A percentile compares a stretch with the other conserved stretches of the same genome.
Conservation (phyloP, 1,140 invertebrate species). For the Halesus radiatus region DNA sequence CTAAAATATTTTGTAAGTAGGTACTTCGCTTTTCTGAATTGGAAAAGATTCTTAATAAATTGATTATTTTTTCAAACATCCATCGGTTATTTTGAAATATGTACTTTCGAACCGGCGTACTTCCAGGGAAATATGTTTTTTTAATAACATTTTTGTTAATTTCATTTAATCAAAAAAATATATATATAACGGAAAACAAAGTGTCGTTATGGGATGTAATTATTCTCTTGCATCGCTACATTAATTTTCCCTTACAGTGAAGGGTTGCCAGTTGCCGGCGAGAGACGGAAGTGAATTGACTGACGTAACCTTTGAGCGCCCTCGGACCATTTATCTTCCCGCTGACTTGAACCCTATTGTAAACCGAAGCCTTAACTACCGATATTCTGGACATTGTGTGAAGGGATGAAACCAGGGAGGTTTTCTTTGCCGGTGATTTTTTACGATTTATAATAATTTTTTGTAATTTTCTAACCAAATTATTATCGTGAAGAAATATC, state of each 20-base stretch:
- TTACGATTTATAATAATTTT: too few relatives aligned
- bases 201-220: slow-evolving; percentile 13
- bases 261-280: slow-evolving; percentile 30
- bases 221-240: slow-evolving; percentile 6
- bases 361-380: background rate
- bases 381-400: slow-evolving; percentile 1
- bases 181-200: background rate
- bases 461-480: too few relatives aligned
- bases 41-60: too few relatives aligned
- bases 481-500: too few relatives aligned
- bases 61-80: too few relatives aligned
- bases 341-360: slow-evolving; percentile 45
- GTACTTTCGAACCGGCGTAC: too few relatives aligned
- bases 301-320: slow-evolving; percentile 52
- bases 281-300: slow-evolving; percentile 53
- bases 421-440: too few relatives aligned
- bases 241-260: slow-evolving; percentile 24
- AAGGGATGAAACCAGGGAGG: background rate
- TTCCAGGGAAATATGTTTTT: too few relatives aligned
- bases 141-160: background rate
- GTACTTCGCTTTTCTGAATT: too few relatives aligned
- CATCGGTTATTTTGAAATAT: too few relatives aligned
- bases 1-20: too few relatives aligned
- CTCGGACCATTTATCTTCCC: slow-evolving; percentile 53
- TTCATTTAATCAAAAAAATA: too few relatives aligned